Evolutionary conservation across 2,888 invertebrate genomes (phyloP).

Genomic region (Leptopterna dolabrata): DNA sequence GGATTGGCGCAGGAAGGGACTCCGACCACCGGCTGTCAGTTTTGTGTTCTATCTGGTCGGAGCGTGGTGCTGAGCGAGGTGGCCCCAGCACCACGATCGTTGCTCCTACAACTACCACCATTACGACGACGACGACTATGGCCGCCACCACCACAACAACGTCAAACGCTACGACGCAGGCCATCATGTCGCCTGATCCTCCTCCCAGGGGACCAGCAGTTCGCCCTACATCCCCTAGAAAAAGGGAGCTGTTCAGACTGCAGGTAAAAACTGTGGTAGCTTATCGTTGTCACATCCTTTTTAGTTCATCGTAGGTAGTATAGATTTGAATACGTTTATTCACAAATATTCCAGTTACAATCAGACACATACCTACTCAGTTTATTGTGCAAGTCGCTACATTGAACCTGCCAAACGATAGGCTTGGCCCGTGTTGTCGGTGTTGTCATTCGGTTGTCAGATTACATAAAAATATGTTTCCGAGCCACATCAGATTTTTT

Average conservation of each 20-base stretch:
- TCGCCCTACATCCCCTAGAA: conserved; percentile 79
- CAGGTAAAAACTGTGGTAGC: conserved; percentile 63
- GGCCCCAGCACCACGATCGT: not conserved
- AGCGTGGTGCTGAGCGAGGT: conserved; percentile 70
- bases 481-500: too few relatives aligned
- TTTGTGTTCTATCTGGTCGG: conserved; percentile 84
- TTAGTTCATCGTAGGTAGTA: too few relatives aligned
- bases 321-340: too few relatives aligned
- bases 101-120: not conserved
- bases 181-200: conserved; percentile 62
- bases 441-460: too few relatives aligned
- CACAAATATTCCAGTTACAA: too few relatives aligned
- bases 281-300: not conserved
- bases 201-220: conserved; percentile 80
- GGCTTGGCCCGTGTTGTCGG: too few relatives aligned
- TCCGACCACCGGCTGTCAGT: conserved; percentile 81
- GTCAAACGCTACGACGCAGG: conserved; percentile 9
- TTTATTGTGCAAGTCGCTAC: too few relatives aligned
- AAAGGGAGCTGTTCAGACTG: conserved; percentile 78
- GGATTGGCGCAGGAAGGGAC: conserved; percentile 95
- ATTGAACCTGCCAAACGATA: too few relatives aligned
- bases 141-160: not conserved
- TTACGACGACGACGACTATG: not conserved
- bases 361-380: too few relatives aligned
- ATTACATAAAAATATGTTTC: too few relatives aligned